Evolutionary conservation across 2,113 vertebrate genomes (phyloP).

Genomic region (Engystomops pustulosus): DNA sequence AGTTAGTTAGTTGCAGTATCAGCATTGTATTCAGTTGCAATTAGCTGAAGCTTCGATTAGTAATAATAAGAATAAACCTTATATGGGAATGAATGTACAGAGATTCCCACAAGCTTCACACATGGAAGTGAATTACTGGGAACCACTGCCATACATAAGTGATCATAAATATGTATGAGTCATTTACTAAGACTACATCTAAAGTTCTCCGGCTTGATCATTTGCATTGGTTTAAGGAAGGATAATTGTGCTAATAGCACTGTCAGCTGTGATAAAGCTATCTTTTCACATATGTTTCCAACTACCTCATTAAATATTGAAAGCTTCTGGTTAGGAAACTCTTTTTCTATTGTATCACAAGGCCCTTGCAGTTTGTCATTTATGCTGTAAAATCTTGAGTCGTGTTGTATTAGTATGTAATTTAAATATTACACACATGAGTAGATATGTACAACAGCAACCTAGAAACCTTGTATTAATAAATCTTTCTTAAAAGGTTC

Average conservation of each 20-base stretch:
- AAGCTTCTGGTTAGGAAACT: background rate
- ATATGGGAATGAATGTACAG: too few relatives aligned
- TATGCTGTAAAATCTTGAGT: background rate
- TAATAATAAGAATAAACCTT: too few relatives aligned
- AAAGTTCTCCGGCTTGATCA: background rate
- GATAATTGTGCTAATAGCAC: background rate
- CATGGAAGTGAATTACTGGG: background rate
- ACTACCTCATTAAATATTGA: slow-evolving; percentile 2
- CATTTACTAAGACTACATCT: background rate
- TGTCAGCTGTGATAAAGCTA: background rate
- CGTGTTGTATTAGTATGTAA: background rate
- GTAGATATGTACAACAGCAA: background rate
- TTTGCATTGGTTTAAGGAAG: background rate
- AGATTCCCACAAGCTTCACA: background rate
- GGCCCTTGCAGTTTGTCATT: background rate
- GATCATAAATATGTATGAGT: background rate
- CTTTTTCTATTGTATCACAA: background rate
- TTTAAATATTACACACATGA: slow-evolving; percentile 16
- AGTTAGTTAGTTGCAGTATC: too few relatives aligned
- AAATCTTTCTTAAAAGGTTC: background rate
- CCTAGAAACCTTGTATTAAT: slow-evolving; percentile 2
- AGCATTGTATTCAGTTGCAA: too few relatives aligned
- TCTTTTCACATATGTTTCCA: background rate
- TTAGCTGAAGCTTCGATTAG: too few relatives aligned
- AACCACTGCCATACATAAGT: background rate